phyloP scores from a whole-genome alignment of 37 sponge, comb jelly and placozoan species.

The Tethya wilhelma region DNA sequence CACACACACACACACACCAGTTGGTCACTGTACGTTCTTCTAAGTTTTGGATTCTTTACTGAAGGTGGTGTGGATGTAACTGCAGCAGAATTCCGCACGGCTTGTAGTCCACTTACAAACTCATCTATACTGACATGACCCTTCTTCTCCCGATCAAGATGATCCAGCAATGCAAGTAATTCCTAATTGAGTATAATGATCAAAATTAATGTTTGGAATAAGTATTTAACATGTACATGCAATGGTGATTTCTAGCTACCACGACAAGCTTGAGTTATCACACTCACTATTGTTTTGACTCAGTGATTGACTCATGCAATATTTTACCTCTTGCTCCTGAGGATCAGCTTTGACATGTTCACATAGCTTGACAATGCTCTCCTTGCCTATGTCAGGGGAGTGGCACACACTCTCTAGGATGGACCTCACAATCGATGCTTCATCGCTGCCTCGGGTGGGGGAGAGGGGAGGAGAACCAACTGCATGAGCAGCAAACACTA shows the following conservation, averaged over 20 bases:
- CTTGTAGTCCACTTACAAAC: constrained; percentile 45
- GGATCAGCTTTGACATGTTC: constrained; percentile 31
- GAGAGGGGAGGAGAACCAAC: constrained; percentile 32
- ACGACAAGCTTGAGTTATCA: neutral
- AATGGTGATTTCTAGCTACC: neutral
- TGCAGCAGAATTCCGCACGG: constrained; percentile 5
- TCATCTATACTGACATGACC: constrained; percentile 39
- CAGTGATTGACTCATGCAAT: neutral
- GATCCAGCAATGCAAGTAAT: constrained; percentile 25
- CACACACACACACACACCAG: no score
- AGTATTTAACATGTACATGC: neutral
- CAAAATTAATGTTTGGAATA: neutral
- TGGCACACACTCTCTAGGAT: constrained; percentile 28
- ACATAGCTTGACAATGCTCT: constrained; percentile 26
- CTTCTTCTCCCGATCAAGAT: constrained; percentile 37
- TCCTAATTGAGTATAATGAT: constrained; percentile 20
- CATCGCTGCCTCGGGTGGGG: constrained; percentile 10
- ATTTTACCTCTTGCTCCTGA: constrained; percentile 35
- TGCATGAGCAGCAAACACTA: neutral
- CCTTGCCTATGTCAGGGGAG: constrained; percentile 18
- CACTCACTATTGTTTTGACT: neutral
- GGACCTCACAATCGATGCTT: constrained; percentile 7
- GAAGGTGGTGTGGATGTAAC: constrained; percentile 41
- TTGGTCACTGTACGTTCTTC: constrained; percentile 1
- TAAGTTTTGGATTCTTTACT: neutral